Percentiles rank a stretch among this genome's conserved stretches.
phyloP scores from a whole-genome alignment of 1,140 invertebrate genomes.

The Rhyzopertha dominica region DNA sequence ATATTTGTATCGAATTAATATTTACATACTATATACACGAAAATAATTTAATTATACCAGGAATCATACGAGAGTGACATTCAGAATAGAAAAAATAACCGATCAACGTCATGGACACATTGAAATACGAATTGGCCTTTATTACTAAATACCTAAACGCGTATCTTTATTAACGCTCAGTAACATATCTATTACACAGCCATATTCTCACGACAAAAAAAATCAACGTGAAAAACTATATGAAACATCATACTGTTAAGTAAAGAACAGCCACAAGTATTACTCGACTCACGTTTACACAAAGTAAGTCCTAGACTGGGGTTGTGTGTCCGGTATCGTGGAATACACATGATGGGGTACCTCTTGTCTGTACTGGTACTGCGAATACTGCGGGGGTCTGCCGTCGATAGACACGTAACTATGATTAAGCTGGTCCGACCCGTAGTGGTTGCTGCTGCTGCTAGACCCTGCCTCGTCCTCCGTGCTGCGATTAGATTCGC shows the following conservation, averaged over 20 bases:
- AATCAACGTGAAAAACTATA: no score
- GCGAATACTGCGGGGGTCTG: conserved; percentile 39
- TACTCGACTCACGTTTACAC: conserved; percentile 34
- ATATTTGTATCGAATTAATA: conserved; percentile 23
- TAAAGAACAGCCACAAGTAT: conserved; percentile 7
- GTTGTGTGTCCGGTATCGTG: conserved; percentile 42
- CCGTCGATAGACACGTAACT: conserved; percentile 45
- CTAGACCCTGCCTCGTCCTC: conserved; percentile 56
- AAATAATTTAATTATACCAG: conserved; percentile 15
- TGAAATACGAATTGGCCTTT: no score
- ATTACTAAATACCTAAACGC: no score
- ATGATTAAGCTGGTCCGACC: conserved; percentile 44
- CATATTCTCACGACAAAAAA: background rate
- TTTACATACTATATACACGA: conserved; percentile 34
- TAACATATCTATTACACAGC: conserved; percentile 11
- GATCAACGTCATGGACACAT: no score
- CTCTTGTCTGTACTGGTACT: conserved; percentile 25
- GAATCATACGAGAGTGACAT: conserved; percentile 18
- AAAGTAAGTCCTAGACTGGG: conserved; percentile 44
- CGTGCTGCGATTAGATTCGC: conserved; percentile 54
- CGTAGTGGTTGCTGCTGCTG: conserved; percentile 48
- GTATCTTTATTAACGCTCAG: no score
- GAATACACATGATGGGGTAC: conserved; percentile 43
- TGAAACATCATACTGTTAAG: no score
- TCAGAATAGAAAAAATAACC: no score